Percentiles rank a stretch among this genome's conserved stretches.
phyloP scores from a whole-genome alignment of 1,140 invertebrate species.

The Harpegnathos saltator region DNA sequence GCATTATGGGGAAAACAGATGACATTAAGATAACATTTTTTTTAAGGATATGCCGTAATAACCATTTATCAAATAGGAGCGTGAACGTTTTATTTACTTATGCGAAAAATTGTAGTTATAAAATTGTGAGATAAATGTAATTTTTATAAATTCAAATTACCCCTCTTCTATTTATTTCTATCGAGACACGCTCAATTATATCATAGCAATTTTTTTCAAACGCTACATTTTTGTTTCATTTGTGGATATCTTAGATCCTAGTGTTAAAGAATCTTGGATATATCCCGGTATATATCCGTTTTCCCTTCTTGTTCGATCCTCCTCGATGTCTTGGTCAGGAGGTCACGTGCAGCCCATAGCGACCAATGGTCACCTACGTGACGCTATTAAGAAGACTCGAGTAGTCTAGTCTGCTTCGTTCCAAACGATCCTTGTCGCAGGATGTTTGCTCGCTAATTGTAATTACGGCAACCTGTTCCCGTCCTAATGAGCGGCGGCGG shows the following conservation, averaged over 20 bases:
- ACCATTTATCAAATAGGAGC: no score
- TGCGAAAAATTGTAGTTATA: background rate
- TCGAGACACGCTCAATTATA: background rate
- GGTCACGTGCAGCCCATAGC: background rate
- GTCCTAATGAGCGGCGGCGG: slow-evolving; percentile 3
- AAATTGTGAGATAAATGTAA: background rate
- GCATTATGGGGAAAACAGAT: no score
- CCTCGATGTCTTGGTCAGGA: background rate
- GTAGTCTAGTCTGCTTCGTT: background rate
- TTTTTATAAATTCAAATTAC: background rate
- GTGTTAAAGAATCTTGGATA: background rate
- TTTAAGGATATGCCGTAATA: no score
- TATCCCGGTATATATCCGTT: background rate
- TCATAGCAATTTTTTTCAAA: background rate
- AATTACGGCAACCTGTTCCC: slow-evolving; percentile 25
- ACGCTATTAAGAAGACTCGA: slow-evolving; percentile 21
- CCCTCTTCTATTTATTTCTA: background rate
- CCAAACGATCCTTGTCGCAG: background rate
- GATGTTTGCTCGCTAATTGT: slow-evolving; percentile 28
- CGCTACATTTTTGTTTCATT: background rate
- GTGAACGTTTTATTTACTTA: background rate
- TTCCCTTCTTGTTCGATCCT: background rate
- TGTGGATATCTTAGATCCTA: background rate
- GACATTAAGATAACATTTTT: no score
- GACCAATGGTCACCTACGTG: slow-evolving; percentile 21